phyloP scores from a whole-genome alignment of 2,888 invertebrate genomes.

The Oegoconia quadripuncta region DNA sequence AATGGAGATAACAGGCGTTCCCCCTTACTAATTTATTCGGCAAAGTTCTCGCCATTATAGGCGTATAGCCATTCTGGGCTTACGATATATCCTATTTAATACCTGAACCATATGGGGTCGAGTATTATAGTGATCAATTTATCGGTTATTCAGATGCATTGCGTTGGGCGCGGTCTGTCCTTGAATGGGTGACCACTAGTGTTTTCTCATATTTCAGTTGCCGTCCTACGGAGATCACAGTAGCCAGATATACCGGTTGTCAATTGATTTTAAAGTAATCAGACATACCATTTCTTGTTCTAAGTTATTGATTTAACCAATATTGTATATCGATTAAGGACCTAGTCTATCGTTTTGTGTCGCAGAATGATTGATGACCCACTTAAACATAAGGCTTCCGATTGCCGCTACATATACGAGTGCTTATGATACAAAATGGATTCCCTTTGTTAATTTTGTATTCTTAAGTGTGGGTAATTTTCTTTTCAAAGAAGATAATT shows the following conservation, averaged over 20 bases:
- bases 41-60: conserved; percentile 55
- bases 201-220: no score
- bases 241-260: no score
- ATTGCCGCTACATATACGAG: neutral
- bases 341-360: conserved; percentile 1
- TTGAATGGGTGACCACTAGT: no score
- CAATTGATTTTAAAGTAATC: no score
- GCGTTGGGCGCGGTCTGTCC: no score
- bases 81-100: conserved; percentile 49
- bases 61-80: conserved; percentile 51
- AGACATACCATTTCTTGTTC: neutral
- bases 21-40: conserved; percentile 60
- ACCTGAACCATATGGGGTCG: conserved; percentile 43
- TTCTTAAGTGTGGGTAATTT: no score
- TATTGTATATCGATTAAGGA: conserved; percentile 1
- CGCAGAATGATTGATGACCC: conserved; percentile 9
- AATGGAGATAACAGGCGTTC: conserved; percentile 53
- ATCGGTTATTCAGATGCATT: no score
- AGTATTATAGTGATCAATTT: conserved; percentile 19
- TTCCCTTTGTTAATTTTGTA: no score
- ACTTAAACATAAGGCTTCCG: conserved; percentile 1
- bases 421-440: neutral
- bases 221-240: no score
- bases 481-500: no score
- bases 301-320: neutral